Evolutionary conservation across 30 jellyfish, hydroid and myxozoan genomes (phyloP), one percentile per base, ranked within the genome.

Genomic region (Haliclystus octoradiatus): DNA sequence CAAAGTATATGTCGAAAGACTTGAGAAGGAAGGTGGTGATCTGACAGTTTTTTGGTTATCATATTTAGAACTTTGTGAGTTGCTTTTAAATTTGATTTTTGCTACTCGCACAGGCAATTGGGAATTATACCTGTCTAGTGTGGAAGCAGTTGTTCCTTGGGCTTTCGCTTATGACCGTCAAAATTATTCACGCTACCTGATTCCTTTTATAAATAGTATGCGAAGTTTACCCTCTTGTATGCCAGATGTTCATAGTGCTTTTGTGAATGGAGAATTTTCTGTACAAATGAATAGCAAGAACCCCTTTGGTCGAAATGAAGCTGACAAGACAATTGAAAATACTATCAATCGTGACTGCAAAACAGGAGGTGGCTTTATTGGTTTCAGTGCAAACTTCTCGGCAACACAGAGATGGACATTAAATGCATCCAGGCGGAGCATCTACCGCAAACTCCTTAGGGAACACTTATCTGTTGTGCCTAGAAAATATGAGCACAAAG

Each of bases 161-260:
- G 47, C 69, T 2, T 75, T 75, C 49, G 87, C 87, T 2, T 66
- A 63, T 73, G 65, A 75, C 50, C 87, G 65, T 33, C 71, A 34
- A 34, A 75, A 78, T 26, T 70, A 78, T 24, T 77, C 87, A 29
- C n/a, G 87, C 25, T 75, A 64, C 69, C 64, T 72, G 28, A 46
- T 61, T 26, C 77, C 78, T 32, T 72, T 32, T 76, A 34, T 31
- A 32, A 26, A 34, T 23, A 49, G 23, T 27, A 26, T 69, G 73
- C 60, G 70, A 63, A 62, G 63, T 52, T 65, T 63, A 9, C 79
- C 34, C 3, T 12, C 70, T 25, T 40, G 28, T 1, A 34, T 50
- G 71, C 85, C 85, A 34, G 85, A 63, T 2, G 71, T 74, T 7
- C 28, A 74, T 46, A 78, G 32, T 3, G 70, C 71, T 3, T 46